These are phyloP conservation scores for Cathartes aura DNA, from an alignment of 2,113 vertebrate species.

Conservation along the genomic window DNA sequence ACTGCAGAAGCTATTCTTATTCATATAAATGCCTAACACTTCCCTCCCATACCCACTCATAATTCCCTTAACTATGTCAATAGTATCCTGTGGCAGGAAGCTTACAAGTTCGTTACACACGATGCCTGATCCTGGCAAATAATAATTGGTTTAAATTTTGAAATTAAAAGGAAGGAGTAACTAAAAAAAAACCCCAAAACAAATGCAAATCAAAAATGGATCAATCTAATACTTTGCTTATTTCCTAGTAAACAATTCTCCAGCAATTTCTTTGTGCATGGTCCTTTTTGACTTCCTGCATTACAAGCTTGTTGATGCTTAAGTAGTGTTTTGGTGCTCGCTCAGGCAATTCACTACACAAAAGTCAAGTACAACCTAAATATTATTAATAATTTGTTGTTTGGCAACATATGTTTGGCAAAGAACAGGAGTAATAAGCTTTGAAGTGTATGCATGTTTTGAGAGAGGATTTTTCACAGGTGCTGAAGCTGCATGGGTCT, in stretches of 20 bases:
- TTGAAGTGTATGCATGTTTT: slow-evolving; percentile 71
- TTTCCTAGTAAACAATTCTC: not conserved
- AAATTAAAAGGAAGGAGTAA: not conserved
- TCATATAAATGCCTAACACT: not conserved
- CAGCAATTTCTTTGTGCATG: not conserved
- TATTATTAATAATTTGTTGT: slow-evolving; percentile 70
- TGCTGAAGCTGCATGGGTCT: slow-evolving; percentile 70
- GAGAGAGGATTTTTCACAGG: slow-evolving; percentile 72
- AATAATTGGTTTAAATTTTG: not conserved
- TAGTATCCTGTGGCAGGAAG: not conserved
- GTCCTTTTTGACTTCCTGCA: not conserved
- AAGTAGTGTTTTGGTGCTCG: not conserved
- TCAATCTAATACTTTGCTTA: not conserved
- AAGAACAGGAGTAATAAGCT: slow-evolving; percentile 53
- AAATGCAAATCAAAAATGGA: not conserved
- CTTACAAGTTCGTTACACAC: not conserved
- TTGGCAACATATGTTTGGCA: slow-evolving; percentile 74
- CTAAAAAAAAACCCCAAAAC: not conserved
- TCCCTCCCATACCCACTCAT: fast-evolving
- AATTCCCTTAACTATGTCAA: not conserved
- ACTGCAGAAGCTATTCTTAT: not conserved
- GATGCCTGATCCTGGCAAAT: not conserved
- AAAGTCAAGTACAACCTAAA: slow-evolving; percentile 44
- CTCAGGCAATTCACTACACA: slow-evolving; percentile 3
- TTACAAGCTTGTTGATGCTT: not conserved